Evolutionary conservation across 92 coral and sea anemone genomes (phyloP).

Genomic region (Porites evermanni): DNA sequence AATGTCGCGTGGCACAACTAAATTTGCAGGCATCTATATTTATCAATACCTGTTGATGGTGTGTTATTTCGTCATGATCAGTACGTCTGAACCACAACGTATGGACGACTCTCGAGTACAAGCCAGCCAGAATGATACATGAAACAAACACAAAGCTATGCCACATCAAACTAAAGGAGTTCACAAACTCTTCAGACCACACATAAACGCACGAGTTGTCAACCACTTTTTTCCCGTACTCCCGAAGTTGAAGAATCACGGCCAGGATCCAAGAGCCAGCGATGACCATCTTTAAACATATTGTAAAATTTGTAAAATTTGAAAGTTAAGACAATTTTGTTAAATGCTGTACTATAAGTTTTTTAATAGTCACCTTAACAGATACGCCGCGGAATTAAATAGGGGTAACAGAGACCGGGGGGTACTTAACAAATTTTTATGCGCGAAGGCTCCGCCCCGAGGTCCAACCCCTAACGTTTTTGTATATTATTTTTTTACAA

Average conservation of each 20-base stretch:
- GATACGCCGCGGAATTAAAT: no score
- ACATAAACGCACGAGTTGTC: not conserved
- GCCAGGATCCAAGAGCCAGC: not conserved
- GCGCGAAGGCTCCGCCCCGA: no score
- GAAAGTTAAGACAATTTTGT: no score
- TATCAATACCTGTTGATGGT: not conserved
- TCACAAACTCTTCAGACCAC: not conserved
- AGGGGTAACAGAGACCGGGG: no score
- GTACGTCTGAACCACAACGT: slow-evolving; percentile 4
- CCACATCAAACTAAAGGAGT: not conserved
- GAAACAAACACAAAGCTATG: not conserved
- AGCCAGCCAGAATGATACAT: not conserved
- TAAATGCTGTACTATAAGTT: no score
- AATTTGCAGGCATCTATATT: not conserved
- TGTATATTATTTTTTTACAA: no score
- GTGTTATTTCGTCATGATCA: not conserved
- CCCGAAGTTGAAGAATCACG: not conserved
- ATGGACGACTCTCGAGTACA: not conserved
- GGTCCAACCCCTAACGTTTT: no score
- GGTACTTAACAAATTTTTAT: no score
- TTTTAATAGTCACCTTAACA: no score
- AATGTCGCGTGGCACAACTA: not conserved
- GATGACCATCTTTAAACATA: not conserved
- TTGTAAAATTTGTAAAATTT: no score
- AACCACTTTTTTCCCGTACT: slow-evolving; percentile 1